Conservation (phyloP, 35 echinoderm and acorn worm genomes). For the Lytechinus variegatus region DNA sequence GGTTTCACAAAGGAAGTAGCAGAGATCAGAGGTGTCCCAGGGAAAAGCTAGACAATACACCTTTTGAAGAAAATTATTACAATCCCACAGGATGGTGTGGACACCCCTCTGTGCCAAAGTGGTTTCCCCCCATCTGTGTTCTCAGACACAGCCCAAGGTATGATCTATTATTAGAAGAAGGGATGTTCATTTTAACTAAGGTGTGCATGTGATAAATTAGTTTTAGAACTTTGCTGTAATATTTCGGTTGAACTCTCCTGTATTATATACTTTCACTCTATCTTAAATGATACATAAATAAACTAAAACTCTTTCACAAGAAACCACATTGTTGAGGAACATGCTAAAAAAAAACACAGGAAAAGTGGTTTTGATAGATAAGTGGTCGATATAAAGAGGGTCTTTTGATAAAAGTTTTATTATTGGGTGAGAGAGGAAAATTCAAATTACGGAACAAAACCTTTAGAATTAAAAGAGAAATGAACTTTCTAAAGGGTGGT, state of each 20-base stretch:
- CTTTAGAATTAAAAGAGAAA: too few species aligned
- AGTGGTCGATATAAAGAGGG: too few species aligned
- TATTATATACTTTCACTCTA: neutral
- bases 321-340: too few species aligned
- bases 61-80: neutral
- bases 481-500: neutral
- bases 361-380: too few species aligned
- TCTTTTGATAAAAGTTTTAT: too few species aligned
- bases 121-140: neutral
- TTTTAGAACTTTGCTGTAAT: too few species aligned
- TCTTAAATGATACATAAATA: neutral
- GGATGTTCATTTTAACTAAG: neutral
- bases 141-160: neutral
- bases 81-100: conserved; percentile 7
- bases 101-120: conserved; percentile 8
- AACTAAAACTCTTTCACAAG: too few species aligned
- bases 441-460: too few species aligned
- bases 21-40: neutral
- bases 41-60: neutral
- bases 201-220: neutral
- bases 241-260: neutral
- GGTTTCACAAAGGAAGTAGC: neutral
- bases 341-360: too few species aligned
- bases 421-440: too few species aligned
- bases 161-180: neutral